Evolutionary conservation across 2,888 invertebrate genomes (phyloP).

Genomic region (Cyclophora albipunctata): DNA sequence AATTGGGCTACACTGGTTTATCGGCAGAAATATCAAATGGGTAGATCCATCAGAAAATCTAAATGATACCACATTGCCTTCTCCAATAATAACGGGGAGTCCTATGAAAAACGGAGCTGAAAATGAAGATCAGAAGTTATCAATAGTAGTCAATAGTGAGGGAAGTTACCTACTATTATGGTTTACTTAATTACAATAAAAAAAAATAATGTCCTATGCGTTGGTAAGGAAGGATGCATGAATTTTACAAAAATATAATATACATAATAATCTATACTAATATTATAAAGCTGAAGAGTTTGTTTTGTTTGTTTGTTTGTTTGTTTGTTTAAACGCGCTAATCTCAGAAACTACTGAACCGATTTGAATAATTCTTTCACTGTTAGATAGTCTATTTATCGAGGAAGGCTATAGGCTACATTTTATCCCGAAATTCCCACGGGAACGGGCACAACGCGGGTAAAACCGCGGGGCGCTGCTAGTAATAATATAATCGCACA

Average conservation of each 20-base stretch:
- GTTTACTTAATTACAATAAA: background rate
- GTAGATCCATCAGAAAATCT: conserved; percentile 49
- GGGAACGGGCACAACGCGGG: too few species aligned
- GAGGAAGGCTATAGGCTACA: too few species aligned
- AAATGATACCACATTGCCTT: conserved; percentile 51
- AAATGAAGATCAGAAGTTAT: background rate
- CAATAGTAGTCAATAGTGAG: background rate
- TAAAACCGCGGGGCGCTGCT: too few species aligned
- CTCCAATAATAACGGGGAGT: conserved; percentile 45
- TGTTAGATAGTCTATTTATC: too few species aligned
- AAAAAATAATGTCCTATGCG: background rate
- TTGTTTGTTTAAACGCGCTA: too few species aligned
- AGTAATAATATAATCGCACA: background rate
- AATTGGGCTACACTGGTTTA: conserved; percentile 18
- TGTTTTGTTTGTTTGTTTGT: too few species aligned
- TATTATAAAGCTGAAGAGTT: too few species aligned
- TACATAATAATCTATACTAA: too few species aligned
- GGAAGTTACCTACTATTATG: background rate
- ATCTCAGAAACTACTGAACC: too few species aligned
- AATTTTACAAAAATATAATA: too few species aligned
- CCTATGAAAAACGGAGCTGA: conserved; percentile 14
- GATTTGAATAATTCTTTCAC: too few species aligned
- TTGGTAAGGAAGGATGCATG: background rate
- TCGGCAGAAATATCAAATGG: conserved; percentile 51
- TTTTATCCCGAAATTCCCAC: too few species aligned